A percentile compares a stretch with the other conserved stretches of the same genome.
Evolutionary conservation across 2,888 invertebrate species (phyloP).

Genomic region (Chaitophorus viminalis): DNA sequence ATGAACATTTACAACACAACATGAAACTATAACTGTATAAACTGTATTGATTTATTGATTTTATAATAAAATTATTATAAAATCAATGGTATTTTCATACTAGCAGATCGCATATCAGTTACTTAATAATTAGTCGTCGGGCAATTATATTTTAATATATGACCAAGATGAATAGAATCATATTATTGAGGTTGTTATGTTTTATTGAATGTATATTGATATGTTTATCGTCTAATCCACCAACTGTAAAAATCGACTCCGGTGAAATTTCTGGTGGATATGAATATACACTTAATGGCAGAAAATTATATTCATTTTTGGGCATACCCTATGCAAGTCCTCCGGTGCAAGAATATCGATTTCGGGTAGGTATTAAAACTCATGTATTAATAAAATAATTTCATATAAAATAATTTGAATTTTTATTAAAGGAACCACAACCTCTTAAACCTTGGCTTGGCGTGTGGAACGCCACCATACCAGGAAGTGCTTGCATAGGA

Average conservation of each 20-base stretch:
- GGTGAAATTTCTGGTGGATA: constrained; percentile 62
- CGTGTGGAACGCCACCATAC: constrained; percentile 75
- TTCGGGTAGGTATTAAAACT: constrained; percentile 64
- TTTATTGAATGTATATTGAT: neutral
- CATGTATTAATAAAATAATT: neutral
- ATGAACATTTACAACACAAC: too few species aligned
- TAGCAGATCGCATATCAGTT: too few species aligned
- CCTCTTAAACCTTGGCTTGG: constrained; percentile 74
- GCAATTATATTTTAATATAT: neutral
- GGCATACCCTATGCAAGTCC: constrained; percentile 65
- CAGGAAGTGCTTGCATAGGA: constrained; percentile 74
- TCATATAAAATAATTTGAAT: neutral
- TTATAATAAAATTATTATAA: too few species aligned
- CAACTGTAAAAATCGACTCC: constrained; percentile 56
- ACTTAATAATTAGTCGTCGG: neutral
- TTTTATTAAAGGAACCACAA: constrained; percentile 70
- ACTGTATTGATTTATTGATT: too few species aligned
- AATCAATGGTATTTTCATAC: too few species aligned
- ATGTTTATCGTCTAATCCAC: neutral
- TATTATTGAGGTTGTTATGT: neutral
- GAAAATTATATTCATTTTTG: constrained; percentile 62
- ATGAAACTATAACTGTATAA: too few species aligned
- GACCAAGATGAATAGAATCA: neutral
- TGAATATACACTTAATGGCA: constrained; percentile 51
- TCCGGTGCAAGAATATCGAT: constrained; percentile 64